Evolutionary conservation across 2,797 vertebrate species (phyloP).

Genomic region (Scomberomorus guttatus): DNA sequence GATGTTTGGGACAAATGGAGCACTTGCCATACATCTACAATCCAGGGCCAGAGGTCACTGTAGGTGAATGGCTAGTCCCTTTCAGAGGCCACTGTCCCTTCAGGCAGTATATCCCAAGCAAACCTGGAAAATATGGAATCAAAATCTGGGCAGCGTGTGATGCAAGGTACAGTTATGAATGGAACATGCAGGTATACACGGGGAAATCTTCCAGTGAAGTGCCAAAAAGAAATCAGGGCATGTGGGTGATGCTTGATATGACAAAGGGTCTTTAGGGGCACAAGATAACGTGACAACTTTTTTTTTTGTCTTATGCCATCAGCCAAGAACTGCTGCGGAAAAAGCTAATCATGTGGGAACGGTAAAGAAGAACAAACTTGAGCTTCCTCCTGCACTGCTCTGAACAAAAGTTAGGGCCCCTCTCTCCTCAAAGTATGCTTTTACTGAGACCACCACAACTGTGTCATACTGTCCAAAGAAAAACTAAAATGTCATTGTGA

Average conservation of each 20-base stretch:
- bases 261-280: not conserved
- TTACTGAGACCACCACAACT: not conserved
- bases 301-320: no score
- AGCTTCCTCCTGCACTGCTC: no score
- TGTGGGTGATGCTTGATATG: slow-evolving; percentile 22
- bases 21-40: no score
- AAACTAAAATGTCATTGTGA: not conserved
- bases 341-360: no score
- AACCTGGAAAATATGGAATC: slow-evolving; percentile 20
- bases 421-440: no score
- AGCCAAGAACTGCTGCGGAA: no score
- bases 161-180: not conserved
- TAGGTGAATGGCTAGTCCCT: not conserved
- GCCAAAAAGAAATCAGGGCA: slow-evolving; percentile 21
- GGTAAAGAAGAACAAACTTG: no score
- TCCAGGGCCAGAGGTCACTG: no score
- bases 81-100: slow-evolving; percentile 11
- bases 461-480: slow-evolving; percentile 12
- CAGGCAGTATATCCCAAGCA: slow-evolving; percentile 1
- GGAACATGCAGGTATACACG: slow-evolving; percentile 2
- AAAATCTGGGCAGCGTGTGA: slow-evolving; percentile 18
- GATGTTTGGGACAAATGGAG: no score
- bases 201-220: slow-evolving; percentile 4
- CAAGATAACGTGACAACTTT: slow-evolving; percentile 5
- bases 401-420: no score